These are phyloP conservation scores for Perdita meconis DNA, from an alignment of 2,888 invertebrate genomes.

Conservation along the genomic window DNA sequence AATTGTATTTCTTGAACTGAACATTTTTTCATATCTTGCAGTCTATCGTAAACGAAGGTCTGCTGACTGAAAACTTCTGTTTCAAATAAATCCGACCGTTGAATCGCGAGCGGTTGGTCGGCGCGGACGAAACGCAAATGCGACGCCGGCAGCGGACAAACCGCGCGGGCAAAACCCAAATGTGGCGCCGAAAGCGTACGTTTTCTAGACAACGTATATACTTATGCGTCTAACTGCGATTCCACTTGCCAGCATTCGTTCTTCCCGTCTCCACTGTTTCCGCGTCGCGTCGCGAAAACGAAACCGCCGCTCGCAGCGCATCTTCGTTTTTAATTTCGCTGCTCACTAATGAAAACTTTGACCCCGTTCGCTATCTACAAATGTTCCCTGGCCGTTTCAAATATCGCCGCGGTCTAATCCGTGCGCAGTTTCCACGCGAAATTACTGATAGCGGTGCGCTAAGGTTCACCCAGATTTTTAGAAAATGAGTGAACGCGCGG, in stretches of 20 bases:
- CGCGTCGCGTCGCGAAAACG: neutral
- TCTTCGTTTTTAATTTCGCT: conserved; percentile 33
- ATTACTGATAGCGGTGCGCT: conserved; percentile 2
- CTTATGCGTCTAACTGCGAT: neutral
- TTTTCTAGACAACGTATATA: neutral
- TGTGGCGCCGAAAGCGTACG: neutral
- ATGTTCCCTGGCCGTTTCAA: conserved; percentile 8
- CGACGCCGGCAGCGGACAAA: no score
- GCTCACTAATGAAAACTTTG: conserved; percentile 39
- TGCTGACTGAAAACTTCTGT: no score
- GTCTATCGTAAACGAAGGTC: no score
- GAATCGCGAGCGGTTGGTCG: no score
- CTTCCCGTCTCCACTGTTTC: neutral
- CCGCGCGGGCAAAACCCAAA: no score
- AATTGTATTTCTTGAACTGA: no score
- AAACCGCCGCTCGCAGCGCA: neutral
- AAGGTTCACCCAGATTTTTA: neutral
- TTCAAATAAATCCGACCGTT: no score
- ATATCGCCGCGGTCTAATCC: conserved; percentile 14
- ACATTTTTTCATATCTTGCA: no score
- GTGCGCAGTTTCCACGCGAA: conserved; percentile 6
- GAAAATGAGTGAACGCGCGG: neutral
- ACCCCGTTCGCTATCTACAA: conserved; percentile 15
- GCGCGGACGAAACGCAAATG: no score
- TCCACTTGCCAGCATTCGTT: neutral